These are phyloP conservation scores for Octomys mimax DNA, from an alignment of 2,797 vertebrate species.

Conservation along the genomic window DNA sequence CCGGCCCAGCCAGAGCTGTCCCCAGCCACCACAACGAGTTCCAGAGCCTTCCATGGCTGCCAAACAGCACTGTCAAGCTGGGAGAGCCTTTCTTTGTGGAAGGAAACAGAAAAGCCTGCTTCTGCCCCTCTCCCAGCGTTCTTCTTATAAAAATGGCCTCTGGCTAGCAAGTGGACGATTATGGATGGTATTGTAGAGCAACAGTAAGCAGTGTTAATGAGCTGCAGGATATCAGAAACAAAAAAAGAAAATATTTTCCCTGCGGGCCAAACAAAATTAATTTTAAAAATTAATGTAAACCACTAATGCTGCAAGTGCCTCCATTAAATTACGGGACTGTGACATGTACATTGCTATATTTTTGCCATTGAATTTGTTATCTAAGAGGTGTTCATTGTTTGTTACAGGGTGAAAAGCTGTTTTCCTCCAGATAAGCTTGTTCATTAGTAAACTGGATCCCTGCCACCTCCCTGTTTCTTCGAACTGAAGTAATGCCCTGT, in stretches of 20 bases:
- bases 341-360: constrained; percentile 88
- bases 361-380: constrained; percentile 90
- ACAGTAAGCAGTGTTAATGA: constrained; percentile 89
- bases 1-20: neutral
- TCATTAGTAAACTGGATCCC: constrained; percentile 91
- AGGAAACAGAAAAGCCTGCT: constrained; percentile 74
- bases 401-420: constrained; percentile 91
- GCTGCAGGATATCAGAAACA: constrained; percentile 89
- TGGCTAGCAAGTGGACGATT: constrained; percentile 88
- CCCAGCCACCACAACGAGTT: neutral
- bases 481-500: constrained; percentile 83
- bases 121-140: constrained; percentile 27
- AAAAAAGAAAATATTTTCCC: constrained; percentile 89
- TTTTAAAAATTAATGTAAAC: constrained; percentile 92
- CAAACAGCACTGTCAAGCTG: constrained; percentile 57
- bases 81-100: constrained; percentile 77
- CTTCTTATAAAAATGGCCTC: constrained; percentile 85
- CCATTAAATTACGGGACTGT: constrained; percentile 88
- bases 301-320: constrained; percentile 89
- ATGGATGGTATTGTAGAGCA: constrained; percentile 84
- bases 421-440: constrained; percentile 90
- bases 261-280: constrained; percentile 91
- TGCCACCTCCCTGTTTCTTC: constrained; percentile 87
- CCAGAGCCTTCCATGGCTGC: constrained; percentile 48
- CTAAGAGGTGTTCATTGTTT: constrained; percentile 91